Conservation (phyloP, 1,140 invertebrate species). For the Telenomus remus region DNA sequence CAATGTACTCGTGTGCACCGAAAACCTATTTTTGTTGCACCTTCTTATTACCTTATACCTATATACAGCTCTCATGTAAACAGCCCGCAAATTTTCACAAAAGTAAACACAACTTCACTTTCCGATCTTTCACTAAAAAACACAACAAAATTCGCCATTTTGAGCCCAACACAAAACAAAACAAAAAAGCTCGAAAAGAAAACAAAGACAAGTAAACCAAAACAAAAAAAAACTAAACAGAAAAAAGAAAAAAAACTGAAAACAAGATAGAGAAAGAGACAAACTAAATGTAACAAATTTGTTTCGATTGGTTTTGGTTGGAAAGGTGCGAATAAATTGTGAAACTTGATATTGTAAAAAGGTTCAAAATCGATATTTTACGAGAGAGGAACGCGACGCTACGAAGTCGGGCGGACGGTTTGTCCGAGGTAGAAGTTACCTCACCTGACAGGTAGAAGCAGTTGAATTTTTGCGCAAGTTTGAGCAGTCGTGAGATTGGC, state of each 20-base stretch:
- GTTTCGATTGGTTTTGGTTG: not conserved
- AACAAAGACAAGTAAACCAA: too few relatives aligned
- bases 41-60: too few relatives aligned
- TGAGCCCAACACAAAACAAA: too few relatives aligned
- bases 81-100: too few relatives aligned
- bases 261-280: not conserved
- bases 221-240: too few relatives aligned
- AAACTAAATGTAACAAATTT: not conserved
- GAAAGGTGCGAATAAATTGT: conserved; percentile 2
- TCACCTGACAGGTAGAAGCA: conserved; percentile 90
- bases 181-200: too few relatives aligned
- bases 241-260: not conserved
- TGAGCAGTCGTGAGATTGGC: conserved; percentile 81
- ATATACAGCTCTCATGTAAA: too few relatives aligned
- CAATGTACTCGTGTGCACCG: too few relatives aligned
- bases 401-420: not conserved
- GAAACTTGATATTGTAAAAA: conserved; percentile 9
- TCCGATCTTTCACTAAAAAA: too few relatives aligned
- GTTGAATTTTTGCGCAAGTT: conserved; percentile 88
- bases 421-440: conserved; percentile 36
- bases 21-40: too few relatives aligned
- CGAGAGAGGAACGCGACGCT: conserved; percentile 8
- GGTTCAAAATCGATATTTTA: conserved; percentile 66
- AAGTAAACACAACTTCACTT: too few relatives aligned
- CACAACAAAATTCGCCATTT: too few relatives aligned